Evolutionary conservation across 2,888 invertebrate genomes (phyloP).

Genomic region (Drosophila mimetica): DNA sequence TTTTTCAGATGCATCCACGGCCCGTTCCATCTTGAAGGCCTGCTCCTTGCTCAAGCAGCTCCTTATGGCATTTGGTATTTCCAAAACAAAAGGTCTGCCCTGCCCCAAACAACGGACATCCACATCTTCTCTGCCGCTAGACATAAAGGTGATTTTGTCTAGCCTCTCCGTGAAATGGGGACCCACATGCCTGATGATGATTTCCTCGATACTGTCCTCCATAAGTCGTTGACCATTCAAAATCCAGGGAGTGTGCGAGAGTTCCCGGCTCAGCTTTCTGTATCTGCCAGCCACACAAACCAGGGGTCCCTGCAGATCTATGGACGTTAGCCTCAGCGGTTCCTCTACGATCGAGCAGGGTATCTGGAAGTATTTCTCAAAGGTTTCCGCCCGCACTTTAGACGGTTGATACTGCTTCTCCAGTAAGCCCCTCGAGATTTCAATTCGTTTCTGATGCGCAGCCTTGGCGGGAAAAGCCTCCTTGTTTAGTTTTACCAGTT

Average conservation of each 20-base stretch:
- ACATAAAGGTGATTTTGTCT: constrained; percentile 89
- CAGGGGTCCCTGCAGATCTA: constrained; percentile 80
- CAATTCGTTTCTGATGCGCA: constrained; percentile 68
- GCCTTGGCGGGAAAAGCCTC: constrained; percentile 69
- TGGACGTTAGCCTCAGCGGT: constrained; percentile 65
- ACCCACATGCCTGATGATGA: constrained; percentile 89
- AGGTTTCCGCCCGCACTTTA: constrained; percentile 85
- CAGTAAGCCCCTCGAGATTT: constrained; percentile 88
- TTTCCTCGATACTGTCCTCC: constrained; percentile 96
- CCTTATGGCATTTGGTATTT: constrained; percentile 89
- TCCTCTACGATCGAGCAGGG: constrained; percentile 85
- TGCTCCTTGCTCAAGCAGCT: constrained; percentile 85
- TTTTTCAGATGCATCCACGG: constrained; percentile 86
- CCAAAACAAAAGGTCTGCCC: constrained; percentile 96
- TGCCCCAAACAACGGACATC: constrained; percentile 97
- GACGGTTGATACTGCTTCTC: constrained; percentile 86
- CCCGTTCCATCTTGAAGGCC: constrained; percentile 86
- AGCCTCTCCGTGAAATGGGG: constrained; percentile 85
- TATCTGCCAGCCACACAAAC: constrained; percentile 87
- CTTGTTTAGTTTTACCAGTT: constrained; percentile 79
- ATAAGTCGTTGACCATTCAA: constrained; percentile 91
- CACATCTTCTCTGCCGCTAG: constrained; percentile 98
- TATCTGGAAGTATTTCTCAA: constrained; percentile 85
- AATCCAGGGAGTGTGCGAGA: constrained; percentile 93
- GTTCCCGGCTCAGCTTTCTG: constrained; percentile 91